phyloP scores from a whole-genome alignment of 2,888 invertebrate genomes.

The Drosophila seclusa region DNA sequence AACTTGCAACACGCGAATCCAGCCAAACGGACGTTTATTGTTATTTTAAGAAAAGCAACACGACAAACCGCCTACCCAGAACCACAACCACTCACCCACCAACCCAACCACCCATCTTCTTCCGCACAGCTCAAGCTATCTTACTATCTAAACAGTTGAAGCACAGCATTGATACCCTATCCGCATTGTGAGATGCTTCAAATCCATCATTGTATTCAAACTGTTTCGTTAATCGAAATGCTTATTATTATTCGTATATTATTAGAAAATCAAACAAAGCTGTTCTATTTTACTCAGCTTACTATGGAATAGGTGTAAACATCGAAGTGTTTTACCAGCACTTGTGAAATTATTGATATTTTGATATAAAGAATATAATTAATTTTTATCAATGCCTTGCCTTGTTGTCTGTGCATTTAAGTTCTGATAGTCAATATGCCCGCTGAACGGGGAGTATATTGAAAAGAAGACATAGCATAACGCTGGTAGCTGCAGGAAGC shows the following conservation, averaged over 20 bases:
- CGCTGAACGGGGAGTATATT: conserved; percentile 13
- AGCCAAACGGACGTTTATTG: conserved; percentile 76
- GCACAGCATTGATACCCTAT: conserved; percentile 16
- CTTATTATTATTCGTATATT: neutral
- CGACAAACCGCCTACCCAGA: conserved; percentile 45
- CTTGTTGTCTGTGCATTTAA: neutral
- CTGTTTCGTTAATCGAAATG: neutral
- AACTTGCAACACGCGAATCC: conserved; percentile 53
- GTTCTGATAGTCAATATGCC: conserved; percentile 10
- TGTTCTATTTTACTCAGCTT: neutral
- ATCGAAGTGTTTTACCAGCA: neutral
- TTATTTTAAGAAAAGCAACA: conserved; percentile 77
- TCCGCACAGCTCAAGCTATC: conserved; percentile 22
- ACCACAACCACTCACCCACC: neutral
- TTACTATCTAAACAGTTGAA: conserved; percentile 14
- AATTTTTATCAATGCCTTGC: neutral
- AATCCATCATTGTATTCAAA: neutral
- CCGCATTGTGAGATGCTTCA: neutral
- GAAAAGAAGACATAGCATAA: conserved; percentile 56
- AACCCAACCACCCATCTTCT: neutral
- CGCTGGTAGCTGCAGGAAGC: conserved; percentile 62
- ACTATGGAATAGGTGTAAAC: neutral
- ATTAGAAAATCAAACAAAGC: neutral
- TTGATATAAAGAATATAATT: too few species aligned
- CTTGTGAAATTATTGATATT: neutral